Evolutionary conservation across 2,888 invertebrate genomes (phyloP), one percentile per base, ranked within the genome.

Genomic region (Mesoligia furuncula): DNA sequence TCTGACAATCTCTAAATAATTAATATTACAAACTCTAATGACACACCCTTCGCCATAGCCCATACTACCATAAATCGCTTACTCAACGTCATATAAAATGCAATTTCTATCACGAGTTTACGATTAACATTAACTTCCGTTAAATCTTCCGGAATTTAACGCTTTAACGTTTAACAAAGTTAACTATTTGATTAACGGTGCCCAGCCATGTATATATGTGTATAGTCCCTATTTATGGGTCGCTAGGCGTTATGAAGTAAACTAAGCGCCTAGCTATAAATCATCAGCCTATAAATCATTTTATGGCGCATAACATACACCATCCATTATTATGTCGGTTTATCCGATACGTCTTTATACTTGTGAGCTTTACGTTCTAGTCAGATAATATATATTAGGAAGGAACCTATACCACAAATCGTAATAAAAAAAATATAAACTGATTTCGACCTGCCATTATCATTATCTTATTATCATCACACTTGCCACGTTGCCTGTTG

Each of bases 251-350:
- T 48, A 51, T 17, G 24, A 68, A 75, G 8, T 27, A 66, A 48
- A 66, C 27, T 15, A 42, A 67, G 27, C 59, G 24, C 8, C 3
- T 77, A 8, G 24, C 31, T 72, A 72, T 72, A 48, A 72, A 61
- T 48, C 24, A 72, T 72, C n/a, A n/a, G n/a, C n/a, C 31, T 72
- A 72, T 72, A 48, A 72, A 61, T 48, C 24, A 72, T 72, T 72
- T 75, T 61, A 72, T 48, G 72, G 48, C 48, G 17, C 48, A 39
- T 59, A 71, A 61, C 7, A 72, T 48, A 48, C 24, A 48, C 48
- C 48, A 72, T 61, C 24, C 17, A 39, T 48, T 61, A 61, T 48
- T n/a, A n/a, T 54, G n/a, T 57, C 36, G 13, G n/a, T n/a, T n/a
- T 57, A 54, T 20, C 17, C 17, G n/a, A 36, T n/a, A 17, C 17